Conservation (phyloP, 2,797 vertebrate species). For the Poliocrania exsul region DNA sequence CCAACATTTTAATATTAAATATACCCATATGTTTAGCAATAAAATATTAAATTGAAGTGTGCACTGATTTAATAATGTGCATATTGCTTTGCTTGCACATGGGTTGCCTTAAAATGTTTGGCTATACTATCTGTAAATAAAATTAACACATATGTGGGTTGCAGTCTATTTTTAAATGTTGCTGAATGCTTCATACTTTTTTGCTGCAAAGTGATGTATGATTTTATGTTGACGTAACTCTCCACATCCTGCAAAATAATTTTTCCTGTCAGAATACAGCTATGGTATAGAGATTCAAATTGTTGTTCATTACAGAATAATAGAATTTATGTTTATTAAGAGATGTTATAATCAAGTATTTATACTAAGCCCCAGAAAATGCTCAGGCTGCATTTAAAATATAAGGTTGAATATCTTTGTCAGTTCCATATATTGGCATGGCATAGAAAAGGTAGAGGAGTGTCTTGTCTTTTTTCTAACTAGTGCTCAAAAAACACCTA, state of each 20-base stretch:
- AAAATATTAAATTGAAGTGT: neutral
- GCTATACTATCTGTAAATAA: neutral
- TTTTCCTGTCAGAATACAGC: neutral
- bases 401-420: neutral
- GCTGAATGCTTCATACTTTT: neutral
- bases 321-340: neutral
- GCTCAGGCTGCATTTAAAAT: neutral
- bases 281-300: neutral
- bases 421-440: neutral
- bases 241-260: neutral
- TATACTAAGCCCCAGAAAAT: neutral
- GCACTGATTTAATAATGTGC: neutral
- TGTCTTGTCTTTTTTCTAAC: neutral
- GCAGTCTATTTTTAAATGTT: neutral
- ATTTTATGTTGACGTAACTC: neutral
- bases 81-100: neutral
- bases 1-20: neutral
- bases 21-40: neutral
- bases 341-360: neutral
- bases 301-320: neutral
- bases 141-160: neutral
- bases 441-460: neutral
- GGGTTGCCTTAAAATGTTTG: neutral
- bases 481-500: neutral
- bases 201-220: neutral